These are phyloP conservation scores for Malurus cyaneus DNA, from an alignment of 2,113 vertebrate species.

Conservation along the genomic window DNA sequence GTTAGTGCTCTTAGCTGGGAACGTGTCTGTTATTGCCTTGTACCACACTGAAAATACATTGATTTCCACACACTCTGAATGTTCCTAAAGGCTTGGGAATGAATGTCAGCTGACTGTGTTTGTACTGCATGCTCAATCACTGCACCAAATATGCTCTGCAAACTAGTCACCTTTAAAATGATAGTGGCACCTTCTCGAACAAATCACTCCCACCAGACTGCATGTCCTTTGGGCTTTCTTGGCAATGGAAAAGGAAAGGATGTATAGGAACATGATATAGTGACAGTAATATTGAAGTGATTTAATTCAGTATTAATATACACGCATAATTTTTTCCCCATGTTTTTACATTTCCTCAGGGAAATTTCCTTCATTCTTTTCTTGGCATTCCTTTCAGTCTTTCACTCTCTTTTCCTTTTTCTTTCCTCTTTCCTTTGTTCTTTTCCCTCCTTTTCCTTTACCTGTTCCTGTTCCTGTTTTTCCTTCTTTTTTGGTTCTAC, in stretches of 20 bases:
- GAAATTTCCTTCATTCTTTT: not conserved
- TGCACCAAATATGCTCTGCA: not conserved
- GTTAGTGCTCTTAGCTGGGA: not conserved
- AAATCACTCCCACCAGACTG: not conserved
- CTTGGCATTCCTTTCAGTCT: not conserved
- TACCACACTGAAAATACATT: not conserved
- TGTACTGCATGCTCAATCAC: not conserved
- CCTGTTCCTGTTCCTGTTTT: not conserved
- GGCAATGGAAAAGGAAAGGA: not conserved
- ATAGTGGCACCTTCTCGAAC: not conserved
- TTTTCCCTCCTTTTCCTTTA: not conserved
- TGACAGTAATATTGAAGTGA: not conserved
- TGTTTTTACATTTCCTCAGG: not conserved
- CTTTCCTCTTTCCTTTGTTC: not conserved
- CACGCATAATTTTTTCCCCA: fast-evolving
- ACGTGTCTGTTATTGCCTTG: not conserved
- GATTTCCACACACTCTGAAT: not conserved
- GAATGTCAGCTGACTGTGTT: not conserved
- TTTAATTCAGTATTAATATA: not conserved
- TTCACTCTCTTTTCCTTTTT: not conserved
- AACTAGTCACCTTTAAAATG: not conserved
- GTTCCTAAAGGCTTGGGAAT: not conserved
- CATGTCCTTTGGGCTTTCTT: not conserved
- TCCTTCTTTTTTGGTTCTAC: not conserved
- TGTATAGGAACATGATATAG: not conserved